Conservation (phyloP, 2,888 invertebrate species). For the Urechis unicinctus region DNA sequence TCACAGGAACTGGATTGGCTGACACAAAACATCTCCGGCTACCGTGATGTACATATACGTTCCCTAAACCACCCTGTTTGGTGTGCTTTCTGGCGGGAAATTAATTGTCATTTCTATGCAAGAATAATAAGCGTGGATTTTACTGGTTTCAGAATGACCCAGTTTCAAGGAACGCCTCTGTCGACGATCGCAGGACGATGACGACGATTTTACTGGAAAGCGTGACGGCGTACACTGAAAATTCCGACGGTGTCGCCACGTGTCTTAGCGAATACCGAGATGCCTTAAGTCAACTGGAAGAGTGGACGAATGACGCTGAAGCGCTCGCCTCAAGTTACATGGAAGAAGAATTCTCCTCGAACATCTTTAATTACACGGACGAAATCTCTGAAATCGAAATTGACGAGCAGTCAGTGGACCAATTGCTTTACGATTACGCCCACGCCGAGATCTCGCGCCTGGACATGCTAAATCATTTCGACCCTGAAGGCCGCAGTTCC, state of each 20-base stretch:
- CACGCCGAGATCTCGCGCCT: constrained; percentile 8
- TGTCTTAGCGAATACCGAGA: constrained; percentile 8
- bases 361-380: constrained; percentile 9
- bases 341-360: neutral
- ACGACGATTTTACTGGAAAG: too few relatives aligned
- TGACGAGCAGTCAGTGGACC: constrained; percentile 9
- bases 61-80: too few relatives aligned
- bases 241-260: constrained; percentile 3
- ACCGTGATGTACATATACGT: too few relatives aligned
- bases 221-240: neutral
- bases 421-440: constrained; percentile 6
- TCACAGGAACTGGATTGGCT: too few relatives aligned
- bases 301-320: constrained; percentile 4
- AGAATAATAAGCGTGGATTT: too few relatives aligned
- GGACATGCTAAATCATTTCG: constrained; percentile 14
- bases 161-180: too few relatives aligned
- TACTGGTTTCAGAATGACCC: too few relatives aligned
- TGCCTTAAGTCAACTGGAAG: neutral
- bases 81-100: too few relatives aligned
- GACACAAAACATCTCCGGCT: too few relatives aligned
- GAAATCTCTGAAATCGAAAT: constrained; percentile 7
- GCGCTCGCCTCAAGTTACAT: constrained; percentile 1
- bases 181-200: too few relatives aligned
- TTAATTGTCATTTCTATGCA: too few relatives aligned
- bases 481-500: constrained; percentile 10